Conservation (phyloP, 2,888 invertebrate genomes). For the Himalopsyche japonica region DNA sequence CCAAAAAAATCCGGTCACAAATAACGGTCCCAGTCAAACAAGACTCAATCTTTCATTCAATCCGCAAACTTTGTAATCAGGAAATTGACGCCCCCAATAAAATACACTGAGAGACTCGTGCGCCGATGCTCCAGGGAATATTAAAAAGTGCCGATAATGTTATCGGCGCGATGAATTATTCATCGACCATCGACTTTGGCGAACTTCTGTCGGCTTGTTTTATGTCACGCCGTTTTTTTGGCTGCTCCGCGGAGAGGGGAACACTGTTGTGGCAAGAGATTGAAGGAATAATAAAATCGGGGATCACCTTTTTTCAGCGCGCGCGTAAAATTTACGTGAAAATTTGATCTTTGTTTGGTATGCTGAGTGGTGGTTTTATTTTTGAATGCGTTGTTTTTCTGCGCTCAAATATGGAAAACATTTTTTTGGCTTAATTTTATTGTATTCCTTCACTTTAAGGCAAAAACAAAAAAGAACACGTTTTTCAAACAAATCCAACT, state of each 20-base stretch:
- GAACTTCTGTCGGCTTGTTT: not conserved
- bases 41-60: slow-evolving; percentile 5
- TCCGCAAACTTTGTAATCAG: slow-evolving; percentile 9
- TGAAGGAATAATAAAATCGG: not conserved
- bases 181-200: not conserved
- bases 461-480: no score
- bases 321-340: not conserved
- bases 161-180: slow-evolving; percentile 9
- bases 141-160: not conserved
- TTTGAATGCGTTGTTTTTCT: not conserved
- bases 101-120: slow-evolving; percentile 5
- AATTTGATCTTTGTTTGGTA: not conserved
- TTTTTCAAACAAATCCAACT: no score
- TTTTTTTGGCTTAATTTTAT: not conserved
- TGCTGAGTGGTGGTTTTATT: not conserved
- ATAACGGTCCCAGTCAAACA: not conserved
- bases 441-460: no score
- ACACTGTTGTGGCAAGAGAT: not conserved
- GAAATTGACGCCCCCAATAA: slow-evolving; percentile 5
- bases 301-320: not conserved
- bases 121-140: slow-evolving; percentile 7
- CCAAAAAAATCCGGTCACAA: not conserved
- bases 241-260: not conserved
- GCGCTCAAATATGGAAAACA: not conserved
- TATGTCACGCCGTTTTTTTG: not conserved